Percentiles rank a stretch among this genome's conserved stretches.
Evolutionary conservation across 2,113 vertebrate species (phyloP).

Genomic region (Narcine bancroftii): DNA sequence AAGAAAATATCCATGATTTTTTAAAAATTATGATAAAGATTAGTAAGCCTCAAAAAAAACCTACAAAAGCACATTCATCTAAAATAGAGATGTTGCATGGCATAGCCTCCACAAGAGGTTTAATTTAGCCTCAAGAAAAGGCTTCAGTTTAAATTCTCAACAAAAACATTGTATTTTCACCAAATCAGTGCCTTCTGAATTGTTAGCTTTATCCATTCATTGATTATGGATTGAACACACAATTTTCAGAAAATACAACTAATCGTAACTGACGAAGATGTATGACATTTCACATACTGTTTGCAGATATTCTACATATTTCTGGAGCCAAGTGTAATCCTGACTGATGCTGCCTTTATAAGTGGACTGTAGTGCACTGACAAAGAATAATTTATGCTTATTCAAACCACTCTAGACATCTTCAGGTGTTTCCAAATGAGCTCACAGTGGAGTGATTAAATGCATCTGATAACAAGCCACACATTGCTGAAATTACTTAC

Average conservation of each 20-base stretch:
- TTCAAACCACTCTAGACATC: conserved; percentile 74
- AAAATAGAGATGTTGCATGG: not conserved
- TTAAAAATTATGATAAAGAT: not conserved
- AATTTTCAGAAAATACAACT: not conserved
- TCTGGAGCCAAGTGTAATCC: conserved; percentile 2
- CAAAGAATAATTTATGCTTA: conserved; percentile 77
- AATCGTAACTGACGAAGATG: conserved; percentile 11
- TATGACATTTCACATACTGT: conserved; percentile 6
- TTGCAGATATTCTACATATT: not conserved
- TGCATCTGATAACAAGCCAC: conserved; percentile 76
- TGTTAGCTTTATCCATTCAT: not conserved
- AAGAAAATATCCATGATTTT: not conserved
- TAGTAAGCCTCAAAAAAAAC: not conserved
- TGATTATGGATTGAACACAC: not conserved
- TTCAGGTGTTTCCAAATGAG: conserved; percentile 91
- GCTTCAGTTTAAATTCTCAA: not conserved
- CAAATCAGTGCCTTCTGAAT: not conserved
- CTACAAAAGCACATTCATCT: not conserved
- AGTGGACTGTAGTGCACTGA: conserved; percentile 77
- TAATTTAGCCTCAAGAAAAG: not conserved
- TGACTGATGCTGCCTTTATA: conserved; percentile 51
- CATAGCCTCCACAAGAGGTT: too few relatives aligned
- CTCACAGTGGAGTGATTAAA: conserved; percentile 85
- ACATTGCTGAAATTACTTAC: conserved; percentile 85
- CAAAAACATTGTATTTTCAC: not conserved